Conservation (phyloP, 2,888 invertebrate genomes). For the Galerucella nymphaeae region DNA sequence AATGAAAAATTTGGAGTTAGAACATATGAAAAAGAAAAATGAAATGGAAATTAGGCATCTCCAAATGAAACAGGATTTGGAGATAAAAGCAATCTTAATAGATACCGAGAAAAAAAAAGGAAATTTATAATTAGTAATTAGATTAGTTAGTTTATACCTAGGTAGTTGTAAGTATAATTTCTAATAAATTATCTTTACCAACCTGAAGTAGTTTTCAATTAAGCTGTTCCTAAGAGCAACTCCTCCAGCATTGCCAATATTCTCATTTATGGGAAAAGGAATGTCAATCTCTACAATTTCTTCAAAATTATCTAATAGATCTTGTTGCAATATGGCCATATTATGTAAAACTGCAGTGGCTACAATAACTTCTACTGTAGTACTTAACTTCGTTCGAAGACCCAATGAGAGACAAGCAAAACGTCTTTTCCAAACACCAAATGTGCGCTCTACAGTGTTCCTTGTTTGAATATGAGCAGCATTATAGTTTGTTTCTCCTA, state of each 20-base stretch:
- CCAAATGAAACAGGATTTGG: not conserved
- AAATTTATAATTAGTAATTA: not conserved
- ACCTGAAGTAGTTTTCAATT: not conserved
- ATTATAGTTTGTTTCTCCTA: too few species aligned
- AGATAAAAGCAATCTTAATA: not conserved
- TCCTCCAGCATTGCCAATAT: not conserved
- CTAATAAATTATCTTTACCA: not conserved
- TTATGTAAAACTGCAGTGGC: not conserved
- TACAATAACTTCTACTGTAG: not conserved
- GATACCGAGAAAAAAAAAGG: not conserved
- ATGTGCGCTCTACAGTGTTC: too few species aligned
- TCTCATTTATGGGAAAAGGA: not conserved
- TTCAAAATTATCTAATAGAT: not conserved
- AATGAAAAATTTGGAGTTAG: not conserved
- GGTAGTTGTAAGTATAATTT: not conserved
- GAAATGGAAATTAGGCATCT: not conserved
- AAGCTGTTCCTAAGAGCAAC: not conserved
- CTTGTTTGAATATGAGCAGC: too few species aligned
- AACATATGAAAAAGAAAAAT: not conserved
- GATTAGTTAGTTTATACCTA: too few species aligned
- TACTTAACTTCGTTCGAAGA: not conserved
- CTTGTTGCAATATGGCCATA: not conserved
- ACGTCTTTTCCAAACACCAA: not conserved
- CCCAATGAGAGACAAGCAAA: not conserved
- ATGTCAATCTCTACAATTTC: not conserved